A percentile compares a stretch with the other conserved stretches of the same genome.
Evolutionary conservation across 2,113 vertebrate genomes (phyloP).

Genomic region (Morone saxatilis): DNA sequence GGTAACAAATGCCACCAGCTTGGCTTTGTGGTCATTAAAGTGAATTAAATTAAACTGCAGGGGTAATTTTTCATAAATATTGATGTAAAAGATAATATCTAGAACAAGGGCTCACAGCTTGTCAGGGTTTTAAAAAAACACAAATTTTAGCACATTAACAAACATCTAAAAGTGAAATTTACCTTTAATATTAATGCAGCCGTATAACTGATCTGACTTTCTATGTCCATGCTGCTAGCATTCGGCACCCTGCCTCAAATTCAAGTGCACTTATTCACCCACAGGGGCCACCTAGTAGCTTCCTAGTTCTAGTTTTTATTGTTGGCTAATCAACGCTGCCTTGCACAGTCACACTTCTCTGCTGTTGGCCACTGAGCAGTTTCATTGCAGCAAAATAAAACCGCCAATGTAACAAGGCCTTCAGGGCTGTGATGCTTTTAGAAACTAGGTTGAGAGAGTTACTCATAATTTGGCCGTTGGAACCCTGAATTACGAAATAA

Average conservation of each 20-base stretch:
- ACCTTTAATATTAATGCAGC: neutral
- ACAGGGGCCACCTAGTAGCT: conserved; percentile 3
- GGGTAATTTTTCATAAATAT: neutral
- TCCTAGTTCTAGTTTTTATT: conserved; percentile 22
- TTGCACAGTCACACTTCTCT: conserved; percentile 7
- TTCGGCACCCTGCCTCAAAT: neutral
- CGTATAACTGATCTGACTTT: neutral
- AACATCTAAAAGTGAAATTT: neutral
- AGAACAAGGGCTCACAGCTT: neutral
- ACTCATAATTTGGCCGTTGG: conserved; percentile 64
- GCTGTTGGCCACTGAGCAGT: conserved; percentile 32
- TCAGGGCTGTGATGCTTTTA: conserved; percentile 60
- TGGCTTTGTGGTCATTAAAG: neutral
- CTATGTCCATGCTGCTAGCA: neutral
- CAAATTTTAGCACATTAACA: too few species aligned
- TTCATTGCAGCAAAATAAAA: conserved; percentile 42
- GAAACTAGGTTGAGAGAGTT: conserved; percentile 65
- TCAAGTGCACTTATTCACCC: neutral
- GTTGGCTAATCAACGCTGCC: conserved; percentile 34
- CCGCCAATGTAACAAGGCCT: conserved; percentile 43
- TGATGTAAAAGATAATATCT: neutral
- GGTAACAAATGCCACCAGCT: neutral
- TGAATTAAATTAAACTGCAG: neutral
- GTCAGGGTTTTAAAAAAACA: too few species aligned
- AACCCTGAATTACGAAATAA: conserved; percentile 54